Percentiles rank a stretch among this genome's conserved stretches.
Conservation (phyloP, 2,797 vertebrate genomes). For the Micropoecilia bifurca region DNA sequence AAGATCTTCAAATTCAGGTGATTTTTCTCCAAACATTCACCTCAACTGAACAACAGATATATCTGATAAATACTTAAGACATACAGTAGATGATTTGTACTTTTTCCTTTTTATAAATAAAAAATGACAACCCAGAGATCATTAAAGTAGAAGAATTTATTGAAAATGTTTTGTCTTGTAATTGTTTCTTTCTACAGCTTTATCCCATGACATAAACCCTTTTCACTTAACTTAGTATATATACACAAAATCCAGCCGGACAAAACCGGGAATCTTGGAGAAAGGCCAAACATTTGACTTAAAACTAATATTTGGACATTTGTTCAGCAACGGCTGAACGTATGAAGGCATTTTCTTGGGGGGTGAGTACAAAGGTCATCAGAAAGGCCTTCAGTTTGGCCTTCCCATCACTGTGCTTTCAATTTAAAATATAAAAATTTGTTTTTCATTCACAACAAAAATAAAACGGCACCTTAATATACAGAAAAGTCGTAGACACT, state of each 20-base stretch:
- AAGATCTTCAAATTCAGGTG: not conserved
- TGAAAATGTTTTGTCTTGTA: not conserved
- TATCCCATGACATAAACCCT: conserved; percentile 21
- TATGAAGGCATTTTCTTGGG: not conserved
- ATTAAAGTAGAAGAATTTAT: not conserved
- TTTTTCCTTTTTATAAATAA: not conserved
- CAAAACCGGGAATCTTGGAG: conserved; percentile 1
- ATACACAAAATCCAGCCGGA: conserved; percentile 21
- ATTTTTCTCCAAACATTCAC: not conserved
- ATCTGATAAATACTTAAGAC: not conserved
- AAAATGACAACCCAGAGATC: not conserved
- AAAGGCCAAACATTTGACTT: conserved; percentile 6
- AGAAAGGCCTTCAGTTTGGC: not conserved
- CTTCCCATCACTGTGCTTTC: not conserved
- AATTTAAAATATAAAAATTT: conserved; percentile 1
- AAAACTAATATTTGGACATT: not conserved
- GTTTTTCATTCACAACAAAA: not conserved
- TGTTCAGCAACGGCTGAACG: not conserved
- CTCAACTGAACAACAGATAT: not conserved
- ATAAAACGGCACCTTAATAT: not conserved
- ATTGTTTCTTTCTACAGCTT: conserved; percentile 28
- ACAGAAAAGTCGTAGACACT: conserved; percentile 9
- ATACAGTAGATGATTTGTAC: not conserved
- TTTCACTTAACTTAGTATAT: not conserved
- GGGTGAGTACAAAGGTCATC: not conserved